A percentile compares a stretch with the other conserved stretches of the same genome.
Conservation (phyloP, 2,888 invertebrate species). For the Nymphalis polychloros region DNA sequence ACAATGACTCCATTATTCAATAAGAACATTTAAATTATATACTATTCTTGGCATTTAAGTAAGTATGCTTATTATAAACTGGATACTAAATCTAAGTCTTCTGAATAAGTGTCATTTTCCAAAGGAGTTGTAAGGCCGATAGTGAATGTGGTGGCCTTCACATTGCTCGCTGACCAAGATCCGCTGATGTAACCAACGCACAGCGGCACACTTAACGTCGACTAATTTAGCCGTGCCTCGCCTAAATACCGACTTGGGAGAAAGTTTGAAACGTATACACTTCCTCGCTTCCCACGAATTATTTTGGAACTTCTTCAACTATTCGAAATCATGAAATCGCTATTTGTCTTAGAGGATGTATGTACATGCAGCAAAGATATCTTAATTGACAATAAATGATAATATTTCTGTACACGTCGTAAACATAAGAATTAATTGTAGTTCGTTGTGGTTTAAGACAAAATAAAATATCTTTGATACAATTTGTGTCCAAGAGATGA, state of each 20-base stretch:
- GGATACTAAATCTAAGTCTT: not conserved
- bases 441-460: not conserved
- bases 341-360: not conserved
- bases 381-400: not conserved
- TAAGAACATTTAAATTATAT: too few species aligned
- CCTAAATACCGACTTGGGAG: conserved; percentile 34
- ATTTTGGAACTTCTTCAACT: not conserved
- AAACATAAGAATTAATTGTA: not conserved
- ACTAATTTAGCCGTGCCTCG: conserved; percentile 30
- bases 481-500: not conserved
- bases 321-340: not conserved
- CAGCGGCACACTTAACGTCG: conserved; percentile 36
- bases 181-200: conserved; percentile 53
- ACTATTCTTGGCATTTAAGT: too few species aligned
- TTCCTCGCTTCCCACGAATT: conserved; percentile 9
- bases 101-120: conserved; percentile 24
- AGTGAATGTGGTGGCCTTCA: conserved; percentile 70
- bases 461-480: not conserved
- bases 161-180: conserved; percentile 58
- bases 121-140: conserved; percentile 50
- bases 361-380: not conserved
- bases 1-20: too few species aligned
- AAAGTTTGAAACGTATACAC: conserved; percentile 34
- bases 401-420: too few species aligned
- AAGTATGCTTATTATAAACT: too few species aligned